Percentiles rank a stretch among this genome's conserved stretches.
These are phyloP conservation scores for Drosophila rufa DNA, from an alignment of 1,140 invertebrate genomes.

Conservation along the genomic window DNA sequence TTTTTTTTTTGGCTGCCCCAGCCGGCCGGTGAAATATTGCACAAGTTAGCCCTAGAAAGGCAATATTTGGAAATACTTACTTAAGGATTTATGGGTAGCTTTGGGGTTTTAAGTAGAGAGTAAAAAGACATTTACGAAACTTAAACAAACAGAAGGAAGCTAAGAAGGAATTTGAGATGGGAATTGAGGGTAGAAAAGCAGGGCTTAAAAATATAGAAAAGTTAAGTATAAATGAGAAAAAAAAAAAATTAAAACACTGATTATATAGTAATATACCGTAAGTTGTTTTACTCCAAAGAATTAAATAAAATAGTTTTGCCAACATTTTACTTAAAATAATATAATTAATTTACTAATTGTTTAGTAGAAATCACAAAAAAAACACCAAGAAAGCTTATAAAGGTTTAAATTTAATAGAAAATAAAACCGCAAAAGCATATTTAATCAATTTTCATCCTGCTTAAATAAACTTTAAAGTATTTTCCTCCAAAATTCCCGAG, in stretches of 20 bases:
- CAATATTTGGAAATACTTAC: not conserved
- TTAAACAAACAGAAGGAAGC: not conserved
- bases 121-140: not conserved
- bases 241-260: too few relatives aligned
- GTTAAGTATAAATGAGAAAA: too few relatives aligned
- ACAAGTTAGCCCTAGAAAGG: slow-evolving; percentile 59
- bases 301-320: too few relatives aligned
- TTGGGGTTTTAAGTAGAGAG: not conserved
- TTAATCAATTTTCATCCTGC: not conserved
- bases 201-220: too few relatives aligned
- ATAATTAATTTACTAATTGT: not conserved
- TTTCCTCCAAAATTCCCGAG: not conserved
- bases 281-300: too few relatives aligned
- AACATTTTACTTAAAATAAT: not conserved
- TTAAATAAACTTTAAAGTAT: too few relatives aligned
- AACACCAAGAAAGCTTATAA: not conserved
- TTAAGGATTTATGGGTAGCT: not conserved
- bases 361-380: not conserved
- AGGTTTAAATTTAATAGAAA: not conserved
- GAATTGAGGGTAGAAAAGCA: not conserved
- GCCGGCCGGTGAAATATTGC: slow-evolving; percentile 34
- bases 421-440: not conserved
- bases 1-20: not conserved
- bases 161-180: too few relatives aligned
- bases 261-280: not conserved